Conservation (phyloP, 2,113 vertebrate genomes). For the Nesogale talazaci region DNA sequence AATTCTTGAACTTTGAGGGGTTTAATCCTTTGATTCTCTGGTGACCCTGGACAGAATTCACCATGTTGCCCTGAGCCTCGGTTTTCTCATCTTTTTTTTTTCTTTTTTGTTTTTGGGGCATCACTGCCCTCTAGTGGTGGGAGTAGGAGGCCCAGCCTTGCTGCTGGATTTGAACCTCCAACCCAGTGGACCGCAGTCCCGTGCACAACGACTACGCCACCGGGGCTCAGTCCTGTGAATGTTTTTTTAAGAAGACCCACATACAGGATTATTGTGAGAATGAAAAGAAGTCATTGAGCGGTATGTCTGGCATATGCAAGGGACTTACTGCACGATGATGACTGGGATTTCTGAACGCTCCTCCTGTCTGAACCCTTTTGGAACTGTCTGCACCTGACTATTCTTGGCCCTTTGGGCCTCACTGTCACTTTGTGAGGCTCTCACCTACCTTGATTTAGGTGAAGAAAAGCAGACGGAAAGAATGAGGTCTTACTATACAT, state of each 20-base stretch:
- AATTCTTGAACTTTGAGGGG: background rate
- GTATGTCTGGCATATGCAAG: background rate
- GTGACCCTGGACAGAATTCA: background rate
- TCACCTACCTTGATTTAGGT: background rate
- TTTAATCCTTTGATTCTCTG: constrained; percentile 3
- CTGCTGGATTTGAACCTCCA: no score
- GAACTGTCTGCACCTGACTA: background rate
- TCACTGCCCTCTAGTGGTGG: no score
- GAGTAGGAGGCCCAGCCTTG: no score
- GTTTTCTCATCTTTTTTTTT: background rate
- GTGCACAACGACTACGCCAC: no score
- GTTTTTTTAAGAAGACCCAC: background rate
- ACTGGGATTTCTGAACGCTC: background rate
- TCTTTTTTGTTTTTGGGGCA: background rate
- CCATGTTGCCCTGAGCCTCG: background rate
- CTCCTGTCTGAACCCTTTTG: constrained; percentile 16
- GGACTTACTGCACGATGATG: background rate
- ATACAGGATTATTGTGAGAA: background rate
- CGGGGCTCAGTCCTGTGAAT: no score
- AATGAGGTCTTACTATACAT: background rate
- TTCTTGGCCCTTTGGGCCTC: background rate
- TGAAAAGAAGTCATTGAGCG: background rate
- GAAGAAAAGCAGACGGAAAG: constrained; percentile 17
- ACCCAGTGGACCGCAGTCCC: no score
- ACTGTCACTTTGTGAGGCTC: background rate